Percentiles rank a stretch among this genome's conserved stretches.
Evolutionary conservation across 1,140 invertebrate species (phyloP).

Genomic region (Periplaneta americana): DNA sequence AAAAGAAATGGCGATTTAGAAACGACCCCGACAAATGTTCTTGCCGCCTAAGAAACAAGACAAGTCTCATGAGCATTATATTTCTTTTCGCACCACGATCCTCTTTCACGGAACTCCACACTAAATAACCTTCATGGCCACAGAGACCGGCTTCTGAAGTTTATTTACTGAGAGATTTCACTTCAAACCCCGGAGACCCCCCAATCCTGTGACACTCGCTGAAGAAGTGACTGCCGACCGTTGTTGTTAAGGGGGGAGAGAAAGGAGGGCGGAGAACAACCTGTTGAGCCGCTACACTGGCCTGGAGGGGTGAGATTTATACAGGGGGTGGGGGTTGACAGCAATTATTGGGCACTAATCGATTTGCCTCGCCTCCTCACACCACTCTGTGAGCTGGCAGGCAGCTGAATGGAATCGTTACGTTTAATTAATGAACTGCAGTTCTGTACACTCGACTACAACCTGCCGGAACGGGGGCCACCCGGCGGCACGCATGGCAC

Average conservation of each 20-base stretch:
- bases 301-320: constrained; percentile 11
- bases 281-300: not conserved
- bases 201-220: not conserved
- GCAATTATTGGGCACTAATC: constrained; percentile 17
- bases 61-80: too few relatives aligned
- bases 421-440: constrained; percentile 16
- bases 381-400: not conserved
- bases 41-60: too few relatives aligned
- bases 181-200: not conserved
- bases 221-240: not conserved
- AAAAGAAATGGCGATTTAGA: too few relatives aligned
- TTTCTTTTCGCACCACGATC: too few relatives aligned
- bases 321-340: constrained; percentile 2
- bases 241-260: constrained; percentile 29
- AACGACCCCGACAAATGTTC: too few relatives aligned
- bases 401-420: constrained; percentile 11
- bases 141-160: not conserved
- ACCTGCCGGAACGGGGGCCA: not conserved
- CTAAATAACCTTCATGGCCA: not conserved
- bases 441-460: not conserved
- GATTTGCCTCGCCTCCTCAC: constrained; percentile 4
- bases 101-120: too few relatives aligned
- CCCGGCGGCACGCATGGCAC: too few relatives aligned
- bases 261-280: not conserved
- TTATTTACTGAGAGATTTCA: not conserved